Evolutionary conservation across 1,140 invertebrate species (phyloP).

Genomic region (Drosophila athabasca): DNA sequence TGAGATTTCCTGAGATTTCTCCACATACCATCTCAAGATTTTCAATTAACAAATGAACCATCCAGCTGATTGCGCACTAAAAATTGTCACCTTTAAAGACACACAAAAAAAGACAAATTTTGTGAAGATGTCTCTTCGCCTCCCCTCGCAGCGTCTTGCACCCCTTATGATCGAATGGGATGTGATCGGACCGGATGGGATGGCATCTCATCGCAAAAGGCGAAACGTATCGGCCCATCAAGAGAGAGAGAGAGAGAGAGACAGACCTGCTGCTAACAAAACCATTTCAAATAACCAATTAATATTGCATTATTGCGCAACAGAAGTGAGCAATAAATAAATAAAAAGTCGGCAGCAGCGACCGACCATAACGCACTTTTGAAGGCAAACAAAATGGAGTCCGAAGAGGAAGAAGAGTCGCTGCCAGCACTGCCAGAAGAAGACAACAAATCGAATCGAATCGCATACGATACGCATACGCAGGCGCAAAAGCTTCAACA

Average conservation of each 20-base stretch:
- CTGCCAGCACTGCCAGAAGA: neutral
- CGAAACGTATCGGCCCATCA: too few relatives aligned
- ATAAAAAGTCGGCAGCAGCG: constrained; percentile 41
- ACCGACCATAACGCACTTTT: constrained; percentile 19
- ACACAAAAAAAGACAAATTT: too few relatives aligned
- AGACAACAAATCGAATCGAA: neutral
- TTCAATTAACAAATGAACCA: constrained; percentile 23
- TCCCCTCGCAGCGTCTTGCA: too few relatives aligned
- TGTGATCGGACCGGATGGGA: too few relatives aligned
- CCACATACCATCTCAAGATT: too few relatives aligned
- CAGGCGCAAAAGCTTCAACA: constrained; percentile 62
- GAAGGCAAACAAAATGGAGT: constrained; percentile 21
- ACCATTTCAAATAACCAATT: constrained; percentile 53
- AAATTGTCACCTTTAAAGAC: constrained; percentile 26
- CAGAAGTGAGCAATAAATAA: constrained; percentile 41
- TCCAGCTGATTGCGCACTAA: constrained; percentile 30
- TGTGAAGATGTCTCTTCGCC: neutral
- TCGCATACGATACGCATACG: constrained; percentile 52
- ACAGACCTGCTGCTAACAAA: constrained; percentile 12
- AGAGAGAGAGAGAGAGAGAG: neutral
- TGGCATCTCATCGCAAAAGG: too few relatives aligned
- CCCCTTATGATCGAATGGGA: too few relatives aligned
- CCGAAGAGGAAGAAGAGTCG: constrained; percentile 5
- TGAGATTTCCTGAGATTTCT: too few relatives aligned
- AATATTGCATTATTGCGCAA: constrained; percentile 63